Base-by-base conservation (phyloP, 2,113 vertebrate genomes). In the Fukomys damarensis region DNA sequence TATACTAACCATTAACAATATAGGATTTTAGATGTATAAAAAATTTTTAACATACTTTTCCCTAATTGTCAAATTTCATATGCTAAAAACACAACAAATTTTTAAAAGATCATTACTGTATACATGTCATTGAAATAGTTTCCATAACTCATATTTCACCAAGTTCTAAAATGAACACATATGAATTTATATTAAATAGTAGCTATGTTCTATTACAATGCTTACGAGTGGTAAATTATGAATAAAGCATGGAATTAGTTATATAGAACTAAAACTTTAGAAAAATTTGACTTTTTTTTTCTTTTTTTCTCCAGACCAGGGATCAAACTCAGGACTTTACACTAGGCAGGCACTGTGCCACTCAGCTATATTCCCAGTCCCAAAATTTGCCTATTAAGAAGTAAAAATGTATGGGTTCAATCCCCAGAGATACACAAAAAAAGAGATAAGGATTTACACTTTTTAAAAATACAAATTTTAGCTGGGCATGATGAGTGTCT, bases 21-120 rank as follows among this genome's bases (percentile, higher is more conserved):
- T 0, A 86, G 0, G 5, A 49, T 2, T 46, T 10, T 20, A 20
- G 32, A 56, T 11, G 5, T 56, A 0, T 70, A 49, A 8, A 77
- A 68, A 30, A 6, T 49, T 58, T 84, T 70, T 24, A 77, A 28
- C 8, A 3, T 32, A 49, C 24, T 54, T 1, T 43, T 30, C 80
- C n/a, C 91, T 26, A 38, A 72, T 84, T 38, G 85, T 86, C 58
- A 85, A 72, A 65, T 82, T 35, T 5, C 14, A 74, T 30, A 35
- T 1, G n/a, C 74, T 61, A 65, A 54, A 77, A 86, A 43, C 9
- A 86, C 4, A 22, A 76, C 22, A 65, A 28, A 79, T 46, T 70
- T 68, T 32, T 66, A 72, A 26, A 63, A 49, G 70, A 68, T 77
- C 66, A 10, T 5, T n/a, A 52, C 17, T 41, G 19, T 41, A 43